Percentiles rank a stretch among this genome's conserved stretches.
Conservation (phyloP, 2,888 invertebrate genomes). For the Pachydiplax longipennis region DNA sequence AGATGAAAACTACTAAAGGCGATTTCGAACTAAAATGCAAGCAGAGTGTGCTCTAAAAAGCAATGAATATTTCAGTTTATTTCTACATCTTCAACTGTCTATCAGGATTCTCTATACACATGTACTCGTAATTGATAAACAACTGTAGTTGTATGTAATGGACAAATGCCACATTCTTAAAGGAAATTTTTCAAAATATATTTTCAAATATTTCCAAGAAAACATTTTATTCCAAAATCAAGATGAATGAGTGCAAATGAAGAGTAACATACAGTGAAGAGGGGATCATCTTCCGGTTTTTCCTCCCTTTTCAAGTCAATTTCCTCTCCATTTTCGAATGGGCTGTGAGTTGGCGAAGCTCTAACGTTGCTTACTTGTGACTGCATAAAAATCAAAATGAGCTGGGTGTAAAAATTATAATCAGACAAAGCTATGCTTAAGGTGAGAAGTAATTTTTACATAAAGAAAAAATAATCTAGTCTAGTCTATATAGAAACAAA, state of each 20-base stretch:
- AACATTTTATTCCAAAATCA: neutral
- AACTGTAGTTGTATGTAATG: no score
- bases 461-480: neutral
- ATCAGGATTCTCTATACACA: neutral
- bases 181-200: neutral
- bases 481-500: neutral
- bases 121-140: no score
- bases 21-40: no score
- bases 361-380: neutral
- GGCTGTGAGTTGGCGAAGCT: slow-evolving; percentile 5
- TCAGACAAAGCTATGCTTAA: neutral
- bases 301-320: slow-evolving; percentile 20
- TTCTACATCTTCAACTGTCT: neutral
- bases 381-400: neutral
- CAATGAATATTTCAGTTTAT: neutral
- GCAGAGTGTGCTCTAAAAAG: neutral
- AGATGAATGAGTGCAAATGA: neutral
- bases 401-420: neutral
- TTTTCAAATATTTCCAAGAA: neutral
- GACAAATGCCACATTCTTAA: neutral
- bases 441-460: neutral
- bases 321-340: slow-evolving; percentile 40
- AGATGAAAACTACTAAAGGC: no score
- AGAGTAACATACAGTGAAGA: neutral
- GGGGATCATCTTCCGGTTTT: slow-evolving; percentile 10